Evolutionary conservation across 2,797 vertebrate species (phyloP), one percentile per base, ranked within the genome.

Genomic region (Chrysocyon brachyurus): DNA sequence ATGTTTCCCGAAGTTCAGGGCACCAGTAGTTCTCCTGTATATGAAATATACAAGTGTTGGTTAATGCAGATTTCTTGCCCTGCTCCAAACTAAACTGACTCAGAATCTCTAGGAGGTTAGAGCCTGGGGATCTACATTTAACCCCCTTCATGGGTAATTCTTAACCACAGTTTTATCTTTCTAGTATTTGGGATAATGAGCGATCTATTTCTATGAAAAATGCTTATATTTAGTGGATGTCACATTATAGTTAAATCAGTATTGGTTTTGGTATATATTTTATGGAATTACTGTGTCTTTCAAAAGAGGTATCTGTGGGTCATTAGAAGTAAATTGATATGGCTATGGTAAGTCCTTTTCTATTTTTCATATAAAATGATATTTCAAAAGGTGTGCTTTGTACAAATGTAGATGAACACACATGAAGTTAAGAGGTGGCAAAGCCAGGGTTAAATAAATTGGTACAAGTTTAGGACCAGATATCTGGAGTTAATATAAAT

Each of bases 401-500:
- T 81, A n/a, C 6, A 75, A 5, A 72, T 3, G 72, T 10, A 28
- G 40, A 79, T 7, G 77, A 28, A 46, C 4, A 57, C 0, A 54
- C 12, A 59, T 19, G 63, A 66, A 81, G 10, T 52, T 88, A 40
- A 93, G 19, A 85, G 15, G 10, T 70, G 14, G 15, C 57, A 33
- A 28, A 54, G 26, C 19, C 17, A 66, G 57, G 33, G 36, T 93
- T 94, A 95, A 96, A 78, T 78, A 92, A 86, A 10, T 33, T 78
- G 77, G n/a, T 91, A 57, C 2, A 97, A 94, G 54, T 88, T 86
- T 88, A 63, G 52, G 68, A 88, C 16, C 77, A 92, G 46, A 87
- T 92, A 91, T 97, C 21, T 97, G 63, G n/a, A 84, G 57, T 93
- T 6, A 16, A 4, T 86, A 68, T 94, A 86, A 95, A 96, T 95